These are phyloP conservation scores for Orchesella cincta DNA, from an alignment of 1,140 invertebrate genomes.

Conservation along the genomic window DNA sequence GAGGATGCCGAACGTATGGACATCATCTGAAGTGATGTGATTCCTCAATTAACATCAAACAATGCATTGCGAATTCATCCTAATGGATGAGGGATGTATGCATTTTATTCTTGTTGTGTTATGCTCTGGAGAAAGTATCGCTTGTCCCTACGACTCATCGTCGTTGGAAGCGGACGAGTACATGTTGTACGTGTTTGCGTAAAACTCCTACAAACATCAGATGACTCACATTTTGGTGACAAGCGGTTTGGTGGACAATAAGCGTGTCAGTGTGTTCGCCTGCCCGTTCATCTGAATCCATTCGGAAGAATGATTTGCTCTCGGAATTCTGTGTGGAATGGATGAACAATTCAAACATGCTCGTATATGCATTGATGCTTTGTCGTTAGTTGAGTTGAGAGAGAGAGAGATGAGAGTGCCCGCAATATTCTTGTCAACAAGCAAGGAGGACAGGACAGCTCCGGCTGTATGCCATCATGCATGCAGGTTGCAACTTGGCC, in stretches of 20 bases:
- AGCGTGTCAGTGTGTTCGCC: background rate
- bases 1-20: too few species aligned
- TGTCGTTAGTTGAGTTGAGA: background rate
- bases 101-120: too few species aligned
- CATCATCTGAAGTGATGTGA: too few species aligned
- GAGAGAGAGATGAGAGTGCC: background rate
- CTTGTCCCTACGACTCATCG: too few species aligned
- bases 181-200: too few species aligned
- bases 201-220: too few species aligned
- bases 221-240: background rate
- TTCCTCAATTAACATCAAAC: too few species aligned
- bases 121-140: too few species aligned
- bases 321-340: background rate
- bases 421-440: background rate
- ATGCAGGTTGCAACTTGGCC: background rate
- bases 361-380: background rate
- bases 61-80: too few species aligned
- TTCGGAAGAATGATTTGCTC: conserved; percentile 2
- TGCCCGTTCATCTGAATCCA: background rate
- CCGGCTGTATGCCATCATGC: background rate
- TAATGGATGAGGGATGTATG: too few species aligned
- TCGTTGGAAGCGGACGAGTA: too few species aligned
- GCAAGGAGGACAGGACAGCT: background rate
- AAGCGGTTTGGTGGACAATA: conserved; percentile 10
- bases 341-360: background rate